Conservation (phyloP, 92 coral and sea anemone species). For the Ricordea florida region DNA sequence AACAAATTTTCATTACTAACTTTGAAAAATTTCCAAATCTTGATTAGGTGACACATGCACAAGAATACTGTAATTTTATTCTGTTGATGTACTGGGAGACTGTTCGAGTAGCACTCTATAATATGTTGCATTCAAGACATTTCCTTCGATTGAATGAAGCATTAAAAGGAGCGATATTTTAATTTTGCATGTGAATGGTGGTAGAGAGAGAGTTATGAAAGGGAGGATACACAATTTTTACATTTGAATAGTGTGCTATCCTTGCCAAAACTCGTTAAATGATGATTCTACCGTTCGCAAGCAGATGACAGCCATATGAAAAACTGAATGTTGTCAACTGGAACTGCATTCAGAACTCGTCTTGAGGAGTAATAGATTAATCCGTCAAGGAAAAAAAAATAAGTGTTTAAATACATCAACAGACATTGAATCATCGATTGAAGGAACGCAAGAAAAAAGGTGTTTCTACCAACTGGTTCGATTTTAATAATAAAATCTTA, state of each 20-base stretch:
- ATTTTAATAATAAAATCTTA: not conserved
- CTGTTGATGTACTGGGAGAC: too few relatives aligned
- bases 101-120: not conserved
- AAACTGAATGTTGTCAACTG: constrained; percentile 10
- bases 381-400: not conserved
- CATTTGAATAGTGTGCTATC: not conserved
- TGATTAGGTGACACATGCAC: not conserved
- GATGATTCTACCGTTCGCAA: not conserved
- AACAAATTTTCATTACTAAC: not conserved
- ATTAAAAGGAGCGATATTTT: not conserved
- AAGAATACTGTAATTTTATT: not conserved
- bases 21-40: constrained; percentile 24
- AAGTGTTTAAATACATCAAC: not conserved
- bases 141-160: not conserved
- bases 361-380: not conserved
- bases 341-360: not conserved
- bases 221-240: not conserved
- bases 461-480: not conserved
- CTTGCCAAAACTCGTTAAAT: not conserved
- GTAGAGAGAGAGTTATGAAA: too few relatives aligned
- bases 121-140: not conserved
- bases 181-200: not conserved
- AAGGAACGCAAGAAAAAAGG: too few relatives aligned
- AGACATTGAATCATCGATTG: not conserved
- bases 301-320: not conserved